These are phyloP conservation scores for Dryobota labecula DNA, from an alignment of 2,888 invertebrate species.

Conservation along the genomic window DNA sequence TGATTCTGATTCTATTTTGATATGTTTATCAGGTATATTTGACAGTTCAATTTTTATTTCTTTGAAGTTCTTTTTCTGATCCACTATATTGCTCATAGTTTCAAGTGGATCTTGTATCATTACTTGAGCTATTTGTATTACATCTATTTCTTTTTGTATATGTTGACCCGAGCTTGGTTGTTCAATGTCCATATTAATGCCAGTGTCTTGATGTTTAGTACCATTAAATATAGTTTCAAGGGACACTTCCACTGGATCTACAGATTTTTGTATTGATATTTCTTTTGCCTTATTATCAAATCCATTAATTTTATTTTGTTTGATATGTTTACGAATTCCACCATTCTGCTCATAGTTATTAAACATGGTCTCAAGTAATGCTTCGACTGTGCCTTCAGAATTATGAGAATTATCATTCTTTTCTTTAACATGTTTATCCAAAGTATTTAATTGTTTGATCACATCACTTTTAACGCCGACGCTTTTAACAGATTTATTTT, in stretches of 20 bases:
- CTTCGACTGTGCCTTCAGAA: conserved; percentile 9
- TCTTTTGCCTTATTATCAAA: neutral
- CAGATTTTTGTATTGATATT: neutral
- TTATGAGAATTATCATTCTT: neutral
- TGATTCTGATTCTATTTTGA: neutral
- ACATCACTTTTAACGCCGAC: neutral
- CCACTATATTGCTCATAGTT: neutral
- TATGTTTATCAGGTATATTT: neutral
- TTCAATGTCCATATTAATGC: neutral
- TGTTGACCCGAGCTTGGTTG: neutral
- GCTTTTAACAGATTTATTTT: conserved; percentile 1
- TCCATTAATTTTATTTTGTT: neutral
- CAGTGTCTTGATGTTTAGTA: neutral
- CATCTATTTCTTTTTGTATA: conserved; percentile 6
- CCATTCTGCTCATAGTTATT: conserved; percentile 1
- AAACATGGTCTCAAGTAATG: conserved; percentile 5
- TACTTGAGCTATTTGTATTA: neutral
- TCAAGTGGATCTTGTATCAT: neutral
- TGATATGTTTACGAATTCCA: neutral
- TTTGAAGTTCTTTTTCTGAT: neutral
- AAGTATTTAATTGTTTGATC: neutral
- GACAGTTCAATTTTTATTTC: neutral
- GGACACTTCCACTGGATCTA: conserved; percentile 3
- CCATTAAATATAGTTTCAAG: neutral
- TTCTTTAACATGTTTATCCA: conserved; percentile 1